Conservation (phyloP, 2,888 invertebrate genomes). For the Ditylenchus weischeri region DNA sequence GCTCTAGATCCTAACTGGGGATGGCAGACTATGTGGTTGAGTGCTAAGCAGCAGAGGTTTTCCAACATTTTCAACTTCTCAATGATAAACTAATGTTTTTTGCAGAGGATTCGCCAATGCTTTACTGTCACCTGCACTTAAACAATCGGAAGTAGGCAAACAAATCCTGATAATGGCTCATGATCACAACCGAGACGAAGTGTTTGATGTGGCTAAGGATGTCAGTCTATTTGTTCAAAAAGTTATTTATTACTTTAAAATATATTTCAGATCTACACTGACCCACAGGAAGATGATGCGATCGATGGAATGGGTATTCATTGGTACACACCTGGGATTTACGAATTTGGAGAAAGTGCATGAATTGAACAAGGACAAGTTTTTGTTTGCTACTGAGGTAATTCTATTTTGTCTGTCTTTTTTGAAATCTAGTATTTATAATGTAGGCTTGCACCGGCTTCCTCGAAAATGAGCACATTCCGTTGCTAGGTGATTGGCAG, state of each 20-base stretch:
- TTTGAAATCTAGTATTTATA: background rate
- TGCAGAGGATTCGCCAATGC: constrained; percentile 13
- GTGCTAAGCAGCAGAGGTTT: constrained; percentile 35
- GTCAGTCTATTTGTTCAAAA: background rate
- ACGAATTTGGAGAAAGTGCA: constrained; percentile 66
- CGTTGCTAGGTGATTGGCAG: constrained; percentile 74
- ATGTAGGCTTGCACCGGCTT: constrained; percentile 51
- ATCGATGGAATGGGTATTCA: constrained; percentile 77
- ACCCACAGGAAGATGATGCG: constrained; percentile 55
- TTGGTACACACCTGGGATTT: constrained; percentile 74
- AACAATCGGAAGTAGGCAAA: constrained; percentile 15
- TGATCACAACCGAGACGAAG: constrained; percentile 19
- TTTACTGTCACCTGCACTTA: constrained; percentile 20
- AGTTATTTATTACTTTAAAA: background rate
- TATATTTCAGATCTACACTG: constrained; percentile 56
- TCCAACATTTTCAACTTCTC: no score
- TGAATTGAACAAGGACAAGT: constrained; percentile 68
- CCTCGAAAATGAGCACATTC: constrained; percentile 55
- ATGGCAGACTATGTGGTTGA: constrained; percentile 74
- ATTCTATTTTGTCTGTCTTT: background rate
- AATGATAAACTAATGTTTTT: no score
- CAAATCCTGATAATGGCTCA: constrained; percentile 25
- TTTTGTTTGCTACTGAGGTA: constrained; percentile 74
- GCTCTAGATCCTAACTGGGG: constrained; percentile 59
- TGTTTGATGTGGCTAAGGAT: constrained; percentile 16